Evolutionary conservation across 1,140 invertebrate species (phyloP).

Genomic region (Drosophila insularis): DNA sequence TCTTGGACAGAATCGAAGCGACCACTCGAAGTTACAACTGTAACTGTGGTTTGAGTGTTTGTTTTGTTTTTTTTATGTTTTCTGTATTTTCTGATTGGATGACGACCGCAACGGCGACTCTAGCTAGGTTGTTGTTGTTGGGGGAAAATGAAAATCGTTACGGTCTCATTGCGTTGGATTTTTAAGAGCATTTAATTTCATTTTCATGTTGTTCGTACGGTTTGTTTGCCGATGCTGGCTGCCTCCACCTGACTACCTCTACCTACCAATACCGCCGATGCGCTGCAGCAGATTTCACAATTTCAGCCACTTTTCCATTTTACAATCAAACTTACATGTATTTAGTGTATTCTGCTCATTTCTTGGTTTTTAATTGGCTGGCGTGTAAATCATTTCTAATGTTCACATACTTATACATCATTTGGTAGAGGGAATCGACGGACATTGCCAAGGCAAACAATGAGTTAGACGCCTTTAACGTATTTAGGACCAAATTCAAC

Average conservation of each 20-base stretch:
- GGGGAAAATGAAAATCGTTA: conserved; percentile 52
- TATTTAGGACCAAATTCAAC: neutral
- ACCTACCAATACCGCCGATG: conserved; percentile 18
- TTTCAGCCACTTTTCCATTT: conserved; percentile 49
- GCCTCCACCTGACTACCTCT: neutral
- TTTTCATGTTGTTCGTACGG: conserved; percentile 51
- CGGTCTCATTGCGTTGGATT: conserved; percentile 62
- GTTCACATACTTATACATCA: conserved; percentile 1
- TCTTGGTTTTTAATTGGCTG: conserved; percentile 45
- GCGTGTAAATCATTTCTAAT: conserved; percentile 22
- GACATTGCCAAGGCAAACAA: neutral
- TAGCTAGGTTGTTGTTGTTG: conserved; percentile 13
- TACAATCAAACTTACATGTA: conserved; percentile 7
- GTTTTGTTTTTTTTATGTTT: neutral
- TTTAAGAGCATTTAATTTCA: conserved; percentile 63
- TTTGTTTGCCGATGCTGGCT: conserved; percentile 12
- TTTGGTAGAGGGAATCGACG: neutral
- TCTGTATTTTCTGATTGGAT: neutral
- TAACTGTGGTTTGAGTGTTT: neutral
- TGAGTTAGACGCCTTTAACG: neutral
- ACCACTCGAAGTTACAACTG: conserved; percentile 1
- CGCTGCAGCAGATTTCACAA: conserved; percentile 51
- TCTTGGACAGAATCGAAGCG: conserved; percentile 6
- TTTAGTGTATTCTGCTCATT: conserved; percentile 22
- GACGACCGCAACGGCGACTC: conserved; percentile 24